Evolutionary conservation across 2,113 vertebrate species (phyloP).

Genomic region (Bombycilla garrulus): DNA sequence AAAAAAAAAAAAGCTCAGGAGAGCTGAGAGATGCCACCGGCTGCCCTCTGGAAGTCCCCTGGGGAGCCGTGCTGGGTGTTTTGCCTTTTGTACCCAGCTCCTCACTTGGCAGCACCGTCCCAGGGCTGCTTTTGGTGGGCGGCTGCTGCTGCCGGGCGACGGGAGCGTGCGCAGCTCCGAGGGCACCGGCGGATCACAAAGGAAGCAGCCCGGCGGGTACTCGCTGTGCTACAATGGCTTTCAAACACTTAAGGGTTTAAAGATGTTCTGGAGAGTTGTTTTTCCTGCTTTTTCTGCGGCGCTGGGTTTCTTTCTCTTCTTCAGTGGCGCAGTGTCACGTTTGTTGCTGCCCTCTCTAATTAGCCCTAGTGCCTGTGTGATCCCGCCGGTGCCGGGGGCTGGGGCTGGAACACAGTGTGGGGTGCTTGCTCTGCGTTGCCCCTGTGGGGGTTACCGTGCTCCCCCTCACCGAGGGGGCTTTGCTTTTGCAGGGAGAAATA

Average conservation of each 20-base stretch:
- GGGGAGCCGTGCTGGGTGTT: neutral
- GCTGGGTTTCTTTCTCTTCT: neutral
- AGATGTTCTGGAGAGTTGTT: neutral
- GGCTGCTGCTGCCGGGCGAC: neutral
- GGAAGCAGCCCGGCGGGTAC: neutral
- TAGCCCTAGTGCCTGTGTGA: neutral
- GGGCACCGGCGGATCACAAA: neutral
- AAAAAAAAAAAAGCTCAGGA: too few relatives aligned
- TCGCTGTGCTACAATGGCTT: neutral
- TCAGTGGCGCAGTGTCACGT: neutral
- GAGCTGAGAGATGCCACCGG: neutral
- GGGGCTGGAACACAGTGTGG: neutral
- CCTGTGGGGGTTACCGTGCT: neutral
- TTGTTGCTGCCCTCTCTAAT: neutral
- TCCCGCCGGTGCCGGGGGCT: neutral
- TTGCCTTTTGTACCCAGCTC: neutral
- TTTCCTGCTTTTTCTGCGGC: neutral
- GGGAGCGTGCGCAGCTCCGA: neutral
- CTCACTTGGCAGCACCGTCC: neutral
- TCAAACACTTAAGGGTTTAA: neutral
- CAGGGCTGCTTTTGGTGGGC: neutral
- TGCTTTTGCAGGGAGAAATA: neutral
- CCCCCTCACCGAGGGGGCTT: neutral
- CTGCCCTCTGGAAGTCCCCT: neutral
- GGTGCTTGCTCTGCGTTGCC: neutral